Evolutionary conservation across 1,140 invertebrate genomes (phyloP).

Genomic region (Trichoplusia ni): DNA sequence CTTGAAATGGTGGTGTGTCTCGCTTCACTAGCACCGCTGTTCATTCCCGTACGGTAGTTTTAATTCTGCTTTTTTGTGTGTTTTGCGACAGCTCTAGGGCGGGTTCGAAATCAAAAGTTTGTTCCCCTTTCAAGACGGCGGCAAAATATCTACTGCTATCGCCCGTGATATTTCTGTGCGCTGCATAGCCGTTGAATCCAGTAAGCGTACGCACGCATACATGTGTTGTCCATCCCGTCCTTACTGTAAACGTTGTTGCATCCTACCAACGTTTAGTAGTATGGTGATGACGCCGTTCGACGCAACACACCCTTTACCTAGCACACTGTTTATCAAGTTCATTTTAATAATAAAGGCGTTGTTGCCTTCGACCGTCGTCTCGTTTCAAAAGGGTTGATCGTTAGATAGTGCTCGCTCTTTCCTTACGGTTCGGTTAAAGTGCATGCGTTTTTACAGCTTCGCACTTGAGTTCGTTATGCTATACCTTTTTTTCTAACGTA

Average conservation of each 20-base stretch:
- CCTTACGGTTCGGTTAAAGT: slow-evolving; percentile 64
- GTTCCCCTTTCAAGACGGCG: slow-evolving; percentile 86
- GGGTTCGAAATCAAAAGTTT: slow-evolving; percentile 83
- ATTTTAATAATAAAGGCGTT: slow-evolving; percentile 11
- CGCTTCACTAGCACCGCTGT: slow-evolving; percentile 47
- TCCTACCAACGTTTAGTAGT: not conserved
- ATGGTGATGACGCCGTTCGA: not conserved
- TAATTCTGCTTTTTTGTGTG: slow-evolving; percentile 76
- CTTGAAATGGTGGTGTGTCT: slow-evolving; percentile 76
- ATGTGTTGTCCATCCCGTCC: slow-evolving; percentile 50
- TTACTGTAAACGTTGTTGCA: slow-evolving; percentile 10
- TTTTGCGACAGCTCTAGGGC: slow-evolving; percentile 81
- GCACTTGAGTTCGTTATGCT: slow-evolving; percentile 1
- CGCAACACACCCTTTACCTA: not conserved
- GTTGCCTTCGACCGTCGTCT: slow-evolving; percentile 65
- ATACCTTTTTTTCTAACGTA: not conserved
- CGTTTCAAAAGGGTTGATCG: slow-evolving; percentile 82
- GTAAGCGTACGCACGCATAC: slow-evolving; percentile 72
- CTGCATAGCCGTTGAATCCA: slow-evolving; percentile 79
- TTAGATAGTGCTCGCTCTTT: slow-evolving; percentile 57
- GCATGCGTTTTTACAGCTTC: slow-evolving; percentile 43
- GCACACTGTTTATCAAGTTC: not conserved
- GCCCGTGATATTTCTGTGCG: slow-evolving; percentile 87
- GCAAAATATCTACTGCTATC: slow-evolving; percentile 86
- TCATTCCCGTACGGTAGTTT: slow-evolving; percentile 32